Evolutionary conservation across 1,140 invertebrate genomes (phyloP).

Genomic region (Calephelis nemesis): DNA sequence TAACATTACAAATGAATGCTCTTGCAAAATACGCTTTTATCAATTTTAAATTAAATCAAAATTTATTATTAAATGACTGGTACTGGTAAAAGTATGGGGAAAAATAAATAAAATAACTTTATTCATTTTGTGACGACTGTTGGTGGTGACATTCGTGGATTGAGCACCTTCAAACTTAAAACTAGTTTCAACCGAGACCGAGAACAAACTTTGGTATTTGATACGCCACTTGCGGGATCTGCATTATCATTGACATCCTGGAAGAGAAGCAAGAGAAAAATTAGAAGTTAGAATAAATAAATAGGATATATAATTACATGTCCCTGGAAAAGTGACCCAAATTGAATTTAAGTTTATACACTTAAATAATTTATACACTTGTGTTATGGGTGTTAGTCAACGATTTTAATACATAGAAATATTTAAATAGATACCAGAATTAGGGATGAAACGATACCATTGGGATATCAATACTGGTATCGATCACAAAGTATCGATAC

Average conservation of each 20-base stretch:
- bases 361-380: no score
- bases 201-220: slow-evolving; percentile 89
- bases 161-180: slow-evolving; percentile 25
- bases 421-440: no score
- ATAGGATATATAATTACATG: no score
- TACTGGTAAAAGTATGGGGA: background rate
- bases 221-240: slow-evolving; percentile 87
- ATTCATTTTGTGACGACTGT: slow-evolving; percentile 44
- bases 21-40: background rate
- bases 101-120: slow-evolving; percentile 27
- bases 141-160: slow-evolving; percentile 38
- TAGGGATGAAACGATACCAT: no score
- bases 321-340: no score
- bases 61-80: slow-evolving; percentile 2
- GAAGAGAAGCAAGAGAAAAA: slow-evolving; percentile 43
- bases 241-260: slow-evolving; percentile 87
- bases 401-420: no score
- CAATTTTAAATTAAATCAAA: slow-evolving; percentile 1
- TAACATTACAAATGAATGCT: background rate
- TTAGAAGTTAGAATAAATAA: background rate
- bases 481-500: no score
- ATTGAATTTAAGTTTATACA: no score
- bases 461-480: no score
- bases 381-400: no score
- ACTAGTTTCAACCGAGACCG: slow-evolving; percentile 80